Evolutionary conservation across 2,113 vertebrate species (phyloP), one percentile per base, ranked within the genome.

Genomic region (Tretioscincus oriximinensis): DNA sequence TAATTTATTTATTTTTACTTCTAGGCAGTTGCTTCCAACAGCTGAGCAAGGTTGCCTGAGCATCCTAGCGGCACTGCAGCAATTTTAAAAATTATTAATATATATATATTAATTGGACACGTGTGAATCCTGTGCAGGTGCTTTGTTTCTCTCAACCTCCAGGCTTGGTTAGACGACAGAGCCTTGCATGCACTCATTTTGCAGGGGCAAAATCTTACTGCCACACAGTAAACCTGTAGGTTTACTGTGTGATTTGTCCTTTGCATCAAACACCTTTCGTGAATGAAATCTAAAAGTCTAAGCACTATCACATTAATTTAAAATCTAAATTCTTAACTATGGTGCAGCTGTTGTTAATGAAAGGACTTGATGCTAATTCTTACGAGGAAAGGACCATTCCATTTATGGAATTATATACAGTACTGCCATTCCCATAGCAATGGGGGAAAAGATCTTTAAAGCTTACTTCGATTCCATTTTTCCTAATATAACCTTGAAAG

Each of bases 251-350:
- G 65, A 60, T 60, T 28, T 76, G 31, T 21, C 28, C 10, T n/a
- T 61, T 60, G 31, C 9, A 18, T 51, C 20, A 22, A 45, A 10
- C 20, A 75, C 35, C 49, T 75, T 24, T 45, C 9, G 11, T 76
- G 5, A 31, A 81, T 35, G 28, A 20, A 29, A 20, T 22, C 49
- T 49, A 64, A 72, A 31, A 73, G 7, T 16, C 18, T 2, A 29
- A 31, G n/a, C 35, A 73, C 3, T 67, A 45, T 41, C 8, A 35
- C 9, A 29, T 26, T 65, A 29, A 45, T 54, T 73, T 49, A 28
- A 7, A 80, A 80, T 71, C 2, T 31, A 24, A 88, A 82, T 84
- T 85, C 12, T 78, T 81, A 84, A 74, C 83, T 88, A 87, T 87
- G 77, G 82, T 0, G 22, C 77, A 91, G 80, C 49, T 75, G 35